Evolutionary conservation across 2,888 invertebrate species (phyloP).

Genomic region (Pseudoips prasinana): DNA sequence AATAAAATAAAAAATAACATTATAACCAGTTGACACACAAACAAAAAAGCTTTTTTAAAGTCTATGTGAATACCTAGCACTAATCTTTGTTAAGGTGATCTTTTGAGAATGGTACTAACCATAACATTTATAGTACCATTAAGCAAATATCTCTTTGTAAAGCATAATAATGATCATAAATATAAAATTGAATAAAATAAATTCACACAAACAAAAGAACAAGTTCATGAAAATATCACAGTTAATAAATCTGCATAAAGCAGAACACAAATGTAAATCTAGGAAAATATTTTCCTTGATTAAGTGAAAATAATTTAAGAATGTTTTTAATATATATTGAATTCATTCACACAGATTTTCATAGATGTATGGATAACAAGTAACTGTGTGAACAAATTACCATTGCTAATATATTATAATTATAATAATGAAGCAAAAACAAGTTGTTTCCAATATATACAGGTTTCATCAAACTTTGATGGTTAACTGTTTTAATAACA

Average conservation of each 20-base stretch:
- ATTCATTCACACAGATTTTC: constrained; percentile 21
- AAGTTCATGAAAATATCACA: constrained; percentile 33
- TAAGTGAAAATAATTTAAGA: constrained; percentile 26
- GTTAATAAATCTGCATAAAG: constrained; percentile 20
- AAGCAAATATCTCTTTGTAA: constrained; percentile 41
- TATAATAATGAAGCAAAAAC: constrained; percentile 33
- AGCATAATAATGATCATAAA: constrained; percentile 18
- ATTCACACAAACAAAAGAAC: constrained; percentile 31
- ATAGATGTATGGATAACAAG: constrained; percentile 1
- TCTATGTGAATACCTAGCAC: no score
- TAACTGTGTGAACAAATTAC: constrained; percentile 28
- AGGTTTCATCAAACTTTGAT: background rate
- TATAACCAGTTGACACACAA: constrained; percentile 4
- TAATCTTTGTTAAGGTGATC: no score
- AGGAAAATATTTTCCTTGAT: constrained; percentile 20
- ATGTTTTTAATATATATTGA: constrained; percentile 14
- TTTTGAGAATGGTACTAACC: constrained; percentile 11
- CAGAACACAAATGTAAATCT: constrained; percentile 21
- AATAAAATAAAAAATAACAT: no score
- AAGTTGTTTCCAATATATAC: constrained; percentile 14
- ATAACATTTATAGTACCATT: constrained; percentile 1
- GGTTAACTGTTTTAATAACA: background rate
- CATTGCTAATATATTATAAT: constrained; percentile 13
- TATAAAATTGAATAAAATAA: constrained; percentile 27
- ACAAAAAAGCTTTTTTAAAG: background rate